Evolutionary conservation across 2,797 vertebrate species (phyloP), one percentile per base, ranked within the genome.

Genomic region (Squalus acanthias): DNA sequence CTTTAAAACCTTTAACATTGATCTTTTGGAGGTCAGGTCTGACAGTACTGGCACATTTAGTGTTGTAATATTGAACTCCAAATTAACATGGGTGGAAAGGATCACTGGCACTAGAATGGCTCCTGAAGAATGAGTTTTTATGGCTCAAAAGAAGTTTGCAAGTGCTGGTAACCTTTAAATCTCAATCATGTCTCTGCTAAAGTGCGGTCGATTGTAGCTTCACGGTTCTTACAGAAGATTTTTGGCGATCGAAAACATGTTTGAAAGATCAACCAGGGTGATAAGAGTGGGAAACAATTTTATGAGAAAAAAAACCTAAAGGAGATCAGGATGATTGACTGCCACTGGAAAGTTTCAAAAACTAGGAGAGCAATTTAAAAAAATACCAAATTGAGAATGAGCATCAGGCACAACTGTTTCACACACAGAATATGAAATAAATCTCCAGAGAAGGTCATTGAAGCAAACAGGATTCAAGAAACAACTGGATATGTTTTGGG

Each of bases 1-100:
- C n/a, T 67, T 93, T 69, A 46, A 93, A 69, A 39, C 70, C 67
- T 74, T 76, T 76, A 74, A 60, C 94, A 74, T 95, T 76, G 94
- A 95, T 95, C 50, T 74, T 74, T 7, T 22, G 50, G 29, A 57
- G 70, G 39, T 6, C 46, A 60, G 3, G 29, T 20, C 15, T 74
- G 69, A 95, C 69, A 60, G 46, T 24, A 39, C 24, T 20, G 65
- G n/a, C 91, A 93, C 65, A 69, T 46, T 93, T 67, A 67, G 65
- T 93, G 91, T 46, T 46, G 91, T 26, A 69, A 12, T 93, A 93
- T 12, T 93, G 91, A 50, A 39, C 65, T 69, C 65, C 63, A 69
- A 39, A 69, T 93, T 93, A 69, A 46, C 63, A 69, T 24, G 60
- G 63, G 8, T 69, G n/a, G 39, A 46, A 67, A 93, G 22, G 20